Evolutionary conservation across 2,888 invertebrate species (phyloP), one percentile per base, ranked within the genome.

Genomic region (Lymantria monacha): DNA sequence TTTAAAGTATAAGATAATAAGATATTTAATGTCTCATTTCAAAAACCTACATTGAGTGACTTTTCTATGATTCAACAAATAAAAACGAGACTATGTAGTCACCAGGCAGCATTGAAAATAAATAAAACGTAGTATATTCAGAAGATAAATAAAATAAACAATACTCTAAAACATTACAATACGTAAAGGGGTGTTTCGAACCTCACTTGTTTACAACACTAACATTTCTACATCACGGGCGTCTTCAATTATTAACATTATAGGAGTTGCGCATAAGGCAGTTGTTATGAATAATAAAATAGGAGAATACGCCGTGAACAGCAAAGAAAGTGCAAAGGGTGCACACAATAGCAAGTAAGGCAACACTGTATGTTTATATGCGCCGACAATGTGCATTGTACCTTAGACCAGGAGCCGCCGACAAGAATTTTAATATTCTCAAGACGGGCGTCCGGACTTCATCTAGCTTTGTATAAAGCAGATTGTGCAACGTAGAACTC

Each of bases 381-480:
- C 83, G 84, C 84, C 87, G 87, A 89, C 88, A 89, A 84, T 87
- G 81, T 83, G 83, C 82, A 87, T 84, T 88, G 87, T 87, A 79
- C 83, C 76, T 81, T 75, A 81, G 70, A 72, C 70, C 56, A 42
- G 41, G 57, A 42, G 30, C 41, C 41, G 13, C 48, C 37, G 41
- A 48, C 47, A 72, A 72, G 66, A 72, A 76, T 71, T 72, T 74
- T 77, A 78, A 79, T 78, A 77, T 78, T 74, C 76, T 69, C 66
- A 55, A 69, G 72, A 61, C 63, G 74, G 73, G 73, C 71, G 66
- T 5, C 2, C 70, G 61, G 61, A 70, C 70, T 77, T 74, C 79
- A 79, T 76, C 69, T 66, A 58, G 66, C 66, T 68, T 74, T 69
- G 70, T 63, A 78, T 62, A 51, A 64, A 70, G 66, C 70, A 78